Conservation (phyloP, 2,797 vertebrate genomes). For the Miopithecus talapoin region DNA sequence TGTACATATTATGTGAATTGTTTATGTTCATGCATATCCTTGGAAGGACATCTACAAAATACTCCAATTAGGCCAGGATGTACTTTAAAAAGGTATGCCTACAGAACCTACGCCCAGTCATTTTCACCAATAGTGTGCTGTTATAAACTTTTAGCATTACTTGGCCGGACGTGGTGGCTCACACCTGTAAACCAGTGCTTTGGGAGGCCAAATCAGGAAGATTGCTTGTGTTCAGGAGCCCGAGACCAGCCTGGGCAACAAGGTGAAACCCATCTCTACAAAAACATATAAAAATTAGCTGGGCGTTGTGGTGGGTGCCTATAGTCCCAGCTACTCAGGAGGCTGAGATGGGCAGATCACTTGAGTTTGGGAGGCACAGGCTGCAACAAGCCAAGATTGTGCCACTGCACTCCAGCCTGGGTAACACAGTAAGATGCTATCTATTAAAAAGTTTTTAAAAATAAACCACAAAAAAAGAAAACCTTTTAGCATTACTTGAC, state of each 20-base stretch:
- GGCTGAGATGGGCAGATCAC: too few species aligned
- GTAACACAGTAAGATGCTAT: neutral
- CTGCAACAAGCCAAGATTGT: neutral
- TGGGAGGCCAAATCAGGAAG: neutral
- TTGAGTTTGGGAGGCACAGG: neutral
- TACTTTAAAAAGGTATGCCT: neutral
- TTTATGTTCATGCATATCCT: neutral
- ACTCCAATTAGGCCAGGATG: neutral
- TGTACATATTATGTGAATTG: neutral
- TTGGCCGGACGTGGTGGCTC: neutral
- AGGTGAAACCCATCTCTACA: neutral
- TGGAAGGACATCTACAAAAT: neutral
- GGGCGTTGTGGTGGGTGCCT: neutral
- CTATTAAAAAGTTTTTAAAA: neutral
- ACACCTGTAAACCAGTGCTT: neutral
- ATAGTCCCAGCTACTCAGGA: neutral
- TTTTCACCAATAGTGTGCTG: neutral
- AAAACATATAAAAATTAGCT: neutral
- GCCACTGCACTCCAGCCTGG: neutral
- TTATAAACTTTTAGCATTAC: neutral
- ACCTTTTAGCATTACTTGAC: neutral
- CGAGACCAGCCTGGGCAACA: neutral
- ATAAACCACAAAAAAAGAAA: neutral
- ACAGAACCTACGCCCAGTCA: neutral
- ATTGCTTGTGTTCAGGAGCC: neutral